phyloP scores from a whole-genome alignment of 2,797 vertebrate species.

The Cossypha polioptera region DNA sequence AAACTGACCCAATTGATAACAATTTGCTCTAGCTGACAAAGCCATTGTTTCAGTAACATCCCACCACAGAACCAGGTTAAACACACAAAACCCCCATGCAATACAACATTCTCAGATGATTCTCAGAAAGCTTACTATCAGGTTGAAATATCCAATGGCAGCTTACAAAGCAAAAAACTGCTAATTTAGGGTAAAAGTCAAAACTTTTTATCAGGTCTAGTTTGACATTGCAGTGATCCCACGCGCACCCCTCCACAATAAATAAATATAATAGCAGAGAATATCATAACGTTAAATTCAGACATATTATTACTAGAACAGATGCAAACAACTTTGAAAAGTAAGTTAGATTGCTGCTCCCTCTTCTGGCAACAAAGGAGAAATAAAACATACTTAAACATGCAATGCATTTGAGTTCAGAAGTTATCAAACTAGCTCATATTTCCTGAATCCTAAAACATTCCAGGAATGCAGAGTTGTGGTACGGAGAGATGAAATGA shows the following conservation, averaged over 20 bases:
- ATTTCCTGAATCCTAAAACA: neutral
- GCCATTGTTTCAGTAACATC: neutral
- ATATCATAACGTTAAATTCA: neutral
- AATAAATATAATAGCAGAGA: neutral
- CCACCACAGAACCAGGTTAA: neutral
- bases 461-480: neutral
- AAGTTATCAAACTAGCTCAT: neutral
- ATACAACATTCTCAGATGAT: neutral
- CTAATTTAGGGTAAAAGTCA: neutral
- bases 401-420: neutral
- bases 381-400: neutral
- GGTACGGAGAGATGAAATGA: neutral
- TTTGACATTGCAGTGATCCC: neutral
- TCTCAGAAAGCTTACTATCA: neutral
- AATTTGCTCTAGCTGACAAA: neutral
- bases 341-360: neutral
- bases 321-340: neutral
- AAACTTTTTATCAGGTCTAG: neutral
- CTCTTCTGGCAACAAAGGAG: conserved; percentile 2
- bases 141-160: neutral
- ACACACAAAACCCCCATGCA: neutral
- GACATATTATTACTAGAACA: neutral
- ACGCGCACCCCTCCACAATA: neutral
- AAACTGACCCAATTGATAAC: neutral
- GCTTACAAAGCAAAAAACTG: neutral